Evolutionary conservation across 2,113 vertebrate species (phyloP), one percentile per base, ranked within the genome.

Genomic region (Heterotilapia buettikoferi): DNA sequence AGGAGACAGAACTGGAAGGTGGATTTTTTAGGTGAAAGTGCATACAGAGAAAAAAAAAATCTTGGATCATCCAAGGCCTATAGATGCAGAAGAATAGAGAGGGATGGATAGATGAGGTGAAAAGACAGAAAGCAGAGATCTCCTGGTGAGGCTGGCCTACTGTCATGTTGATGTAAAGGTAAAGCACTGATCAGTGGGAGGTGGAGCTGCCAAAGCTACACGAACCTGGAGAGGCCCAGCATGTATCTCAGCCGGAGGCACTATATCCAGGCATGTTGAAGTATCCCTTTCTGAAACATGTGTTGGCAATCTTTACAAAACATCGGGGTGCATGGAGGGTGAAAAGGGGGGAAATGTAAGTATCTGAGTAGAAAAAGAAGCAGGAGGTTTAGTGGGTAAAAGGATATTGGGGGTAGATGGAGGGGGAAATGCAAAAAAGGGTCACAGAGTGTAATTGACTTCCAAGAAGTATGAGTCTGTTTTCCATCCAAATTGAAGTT

Each of bases 301-400:
- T 94, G 95, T 86, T 90, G 93, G 84, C 85, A 93, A 95, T 94
- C 91, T 91, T 86, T 87, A 52, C 80, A 63, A 85, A 94, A 86
- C 71, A 56, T 40, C 11, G 78, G 73, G 45, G 54, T 85, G 43
- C 86, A 87, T 53, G 38, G 71, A 82, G 80, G 76, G 86, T 52
- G 9, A 19, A 18, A 73, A 19, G n/a, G 86, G 47, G 71, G 10
- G 68, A 24, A n/a, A 86, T 29, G 4, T 9, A 68, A 88, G 85
- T 73, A 31, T 52, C 47, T 52, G 59, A 76, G 76, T 6, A 63
- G 76, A 71, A 86, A 52, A 85, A 78, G 50, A 68, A 80, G 26
- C 10, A 54, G 83, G 43, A 76, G 24, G 82, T 85, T 84, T 21
- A 31, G 21, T 59, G 83, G 84, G 81, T 79, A 63, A 86, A 80